Evolutionary conservation across 2,888 invertebrate genomes (phyloP).

Genomic region (Corbicula japonica): DNA sequence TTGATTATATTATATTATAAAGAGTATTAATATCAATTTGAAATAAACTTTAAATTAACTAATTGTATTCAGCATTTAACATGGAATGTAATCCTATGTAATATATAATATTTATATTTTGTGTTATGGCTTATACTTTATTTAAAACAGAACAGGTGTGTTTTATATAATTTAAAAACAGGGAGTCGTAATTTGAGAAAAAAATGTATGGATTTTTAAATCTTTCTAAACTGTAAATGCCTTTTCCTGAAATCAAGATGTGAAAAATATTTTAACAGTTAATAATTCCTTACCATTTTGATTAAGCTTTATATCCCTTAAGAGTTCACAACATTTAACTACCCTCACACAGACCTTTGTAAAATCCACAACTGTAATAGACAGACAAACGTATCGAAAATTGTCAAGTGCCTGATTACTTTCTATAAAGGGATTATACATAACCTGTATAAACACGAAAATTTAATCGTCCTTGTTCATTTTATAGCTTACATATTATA

Average conservation of each 20-base stretch:
- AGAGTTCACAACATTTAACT: neutral
- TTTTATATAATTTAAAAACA: too few relatives aligned
- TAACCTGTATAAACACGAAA: conserved; percentile 29
- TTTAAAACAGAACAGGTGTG: too few relatives aligned
- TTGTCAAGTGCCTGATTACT: conserved; percentile 27
- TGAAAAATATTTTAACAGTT: neutral
- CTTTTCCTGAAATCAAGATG: neutral
- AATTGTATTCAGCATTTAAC: too few relatives aligned
- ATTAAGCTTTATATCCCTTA: neutral
- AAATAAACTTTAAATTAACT: too few relatives aligned
- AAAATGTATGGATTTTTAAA: neutral
- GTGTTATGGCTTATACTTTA: too few relatives aligned
- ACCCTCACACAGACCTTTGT: neutral
- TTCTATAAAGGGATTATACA: conserved; percentile 28
- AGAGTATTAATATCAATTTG: too few relatives aligned
- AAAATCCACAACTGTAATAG: neutral
- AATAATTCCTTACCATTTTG: neutral
- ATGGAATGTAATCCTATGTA: too few relatives aligned
- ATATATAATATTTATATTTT: too few relatives aligned
- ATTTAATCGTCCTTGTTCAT: too few relatives aligned
- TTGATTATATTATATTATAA: too few relatives aligned
- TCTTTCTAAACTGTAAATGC: neutral
- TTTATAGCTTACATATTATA: too few relatives aligned
- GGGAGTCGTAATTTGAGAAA: too few relatives aligned
- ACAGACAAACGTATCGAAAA: conserved; percentile 11